Evolutionary conservation across 1,140 invertebrate genomes (phyloP).

Genomic region (Formica selysi): DNA sequence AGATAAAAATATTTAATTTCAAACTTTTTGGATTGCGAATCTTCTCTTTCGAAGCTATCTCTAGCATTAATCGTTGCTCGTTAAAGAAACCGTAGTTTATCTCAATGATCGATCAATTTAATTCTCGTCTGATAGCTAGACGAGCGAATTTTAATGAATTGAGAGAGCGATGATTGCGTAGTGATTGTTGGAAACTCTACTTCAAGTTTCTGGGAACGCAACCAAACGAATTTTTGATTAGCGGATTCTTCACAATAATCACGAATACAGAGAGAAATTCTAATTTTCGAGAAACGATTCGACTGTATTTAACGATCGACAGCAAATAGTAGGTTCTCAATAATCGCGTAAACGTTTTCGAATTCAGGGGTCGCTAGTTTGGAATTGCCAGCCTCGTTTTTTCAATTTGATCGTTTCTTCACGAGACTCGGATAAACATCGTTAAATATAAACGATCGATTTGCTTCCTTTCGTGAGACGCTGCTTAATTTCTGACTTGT

Average conservation of each 20-base stretch:
- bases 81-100: conserved; percentile 13
- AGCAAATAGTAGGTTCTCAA: conserved; percentile 33
- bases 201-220: neutral
- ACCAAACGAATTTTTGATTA: conserved; percentile 9
- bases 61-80: neutral
- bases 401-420: conserved; percentile 16
- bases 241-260: conserved; percentile 7
- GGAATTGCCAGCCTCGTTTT: conserved; percentile 22
- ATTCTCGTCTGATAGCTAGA: neutral
- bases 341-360: conserved; percentile 9
- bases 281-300: conserved; percentile 38
- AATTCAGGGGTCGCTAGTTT: conserved; percentile 27
- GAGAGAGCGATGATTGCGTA: conserved; percentile 15
- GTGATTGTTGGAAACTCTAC: neutral
- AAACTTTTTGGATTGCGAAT: neutral
- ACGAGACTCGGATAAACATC: neutral
- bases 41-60: neutral
- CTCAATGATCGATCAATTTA: conserved; percentile 22
- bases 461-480: neutral
- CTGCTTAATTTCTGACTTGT: neutral
- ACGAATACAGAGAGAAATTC: conserved; percentile 7
- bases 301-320: conserved; percentile 27
- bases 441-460: conserved; percentile 17
- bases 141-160: neutral
- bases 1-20: neutral